Evolutionary conservation across 1,140 invertebrate genomes (phyloP), one percentile per base, ranked within the genome.

Genomic region (Bombus ignitus): DNA sequence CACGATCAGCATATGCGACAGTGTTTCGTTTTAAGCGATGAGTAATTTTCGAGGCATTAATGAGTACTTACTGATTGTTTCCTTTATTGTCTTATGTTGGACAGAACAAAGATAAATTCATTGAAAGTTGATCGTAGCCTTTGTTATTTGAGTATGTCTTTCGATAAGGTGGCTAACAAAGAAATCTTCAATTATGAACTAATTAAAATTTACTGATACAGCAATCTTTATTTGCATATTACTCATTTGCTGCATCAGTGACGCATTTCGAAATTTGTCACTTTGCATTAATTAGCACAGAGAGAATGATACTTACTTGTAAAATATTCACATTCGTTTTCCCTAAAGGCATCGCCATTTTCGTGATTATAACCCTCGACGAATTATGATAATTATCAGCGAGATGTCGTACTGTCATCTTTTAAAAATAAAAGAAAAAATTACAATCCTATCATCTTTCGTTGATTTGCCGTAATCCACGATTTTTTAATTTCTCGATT

Each of bases 11-110:
- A 82, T 85, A 81, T 84, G 25, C 10, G 70, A 72, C 37, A 6
- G 25, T 89, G 87, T 86, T 80, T 85, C 32, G 28, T 74, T 74
- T 73, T 53, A n/a, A 78, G 59, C 62, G 76, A 89, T 90, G 91
- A 92, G 87, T 91, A 92, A 86, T 77, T 83, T 68, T 59, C 73
- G 68, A 15, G 59, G 66, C 83, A 89, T 89, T 89, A 92, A 90
- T 92, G 90, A 91, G 82, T 53, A 70, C 32, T 57, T 68, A 28
- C 62, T 65, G 42, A 62, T 57, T 39, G 47, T 62, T 42, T 62
- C 53, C 22, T 66, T 68, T 39, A 42, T 66, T 32, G 39, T 74
- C 53, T 85, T 39, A 47, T 77, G 47, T n/a, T 75, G 47, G 25
- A 57, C 39, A 65, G 68, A 42, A 71, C 47, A 62, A 62, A 73